Evolutionary conservation across 2,113 vertebrate species (phyloP).

Genomic region (Ochotona princeps): DNA sequence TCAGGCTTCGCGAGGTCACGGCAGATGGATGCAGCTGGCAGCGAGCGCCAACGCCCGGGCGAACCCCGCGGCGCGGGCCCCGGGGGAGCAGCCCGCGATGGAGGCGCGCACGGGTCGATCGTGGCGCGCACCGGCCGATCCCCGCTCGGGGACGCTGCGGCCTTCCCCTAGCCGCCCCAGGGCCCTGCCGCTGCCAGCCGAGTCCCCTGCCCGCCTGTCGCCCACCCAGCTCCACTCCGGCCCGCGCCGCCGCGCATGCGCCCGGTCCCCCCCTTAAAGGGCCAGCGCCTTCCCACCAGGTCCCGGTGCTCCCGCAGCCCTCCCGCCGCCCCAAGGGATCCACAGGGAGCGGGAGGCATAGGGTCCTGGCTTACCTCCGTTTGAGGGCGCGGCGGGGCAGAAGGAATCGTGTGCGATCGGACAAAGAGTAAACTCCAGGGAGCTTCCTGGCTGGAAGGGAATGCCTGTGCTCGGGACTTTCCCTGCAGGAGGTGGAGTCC

Average conservation of each 20-base stretch:
- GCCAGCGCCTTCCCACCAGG: constrained; percentile 36
- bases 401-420: not conserved
- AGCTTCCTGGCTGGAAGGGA: constrained; percentile 1
- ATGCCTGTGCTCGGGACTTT: not conserved
- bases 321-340: not conserved
- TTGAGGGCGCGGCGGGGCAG: not conserved
- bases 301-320: not conserved
- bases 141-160: not conserved
- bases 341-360: not conserved
- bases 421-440: not conserved
- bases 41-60: constrained; percentile 31
- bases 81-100: constrained; percentile 1
- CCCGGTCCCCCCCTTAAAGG: constrained; percentile 76
- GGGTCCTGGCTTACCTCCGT: not conserved
- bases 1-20: constrained; percentile 20
- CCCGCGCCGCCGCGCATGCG: constrained; percentile 81
- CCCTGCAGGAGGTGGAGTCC: not conserved
- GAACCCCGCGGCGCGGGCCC: not conserved
- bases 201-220: constrained; percentile 26
- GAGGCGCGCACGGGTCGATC: not conserved
- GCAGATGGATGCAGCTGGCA: constrained; percentile 38
- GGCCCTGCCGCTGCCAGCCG: not conserved
- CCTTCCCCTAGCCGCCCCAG: not conserved
- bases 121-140: not conserved
- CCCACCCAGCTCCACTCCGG: constrained; percentile 57